Evolutionary conservation across 2,797 vertebrate species (phyloP).

Genomic region (Prionace glauca): DNA sequence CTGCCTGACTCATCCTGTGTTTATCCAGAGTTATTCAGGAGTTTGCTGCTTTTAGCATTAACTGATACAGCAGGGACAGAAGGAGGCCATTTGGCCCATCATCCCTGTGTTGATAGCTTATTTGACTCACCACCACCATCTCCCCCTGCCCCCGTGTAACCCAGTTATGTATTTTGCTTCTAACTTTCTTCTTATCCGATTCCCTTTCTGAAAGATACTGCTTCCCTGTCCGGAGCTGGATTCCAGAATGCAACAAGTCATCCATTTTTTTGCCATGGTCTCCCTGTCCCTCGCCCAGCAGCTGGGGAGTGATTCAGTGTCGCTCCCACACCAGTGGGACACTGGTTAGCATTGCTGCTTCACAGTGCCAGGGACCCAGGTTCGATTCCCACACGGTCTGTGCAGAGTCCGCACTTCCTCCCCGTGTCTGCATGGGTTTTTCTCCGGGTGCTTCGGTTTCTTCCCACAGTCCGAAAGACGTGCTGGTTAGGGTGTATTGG

Average conservation of each 20-base stretch:
- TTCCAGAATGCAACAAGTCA: not conserved
- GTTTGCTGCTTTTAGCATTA: not conserved
- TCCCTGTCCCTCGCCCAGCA: too few relatives aligned
- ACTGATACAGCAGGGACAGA: not conserved
- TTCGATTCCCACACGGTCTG: too few relatives aligned
- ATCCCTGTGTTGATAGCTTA: not conserved
- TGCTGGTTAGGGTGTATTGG: too few relatives aligned
- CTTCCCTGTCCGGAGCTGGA: not conserved
- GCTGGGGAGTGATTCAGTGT: too few relatives aligned
- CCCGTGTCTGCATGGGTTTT: too few relatives aligned
- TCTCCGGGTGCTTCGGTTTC: too few relatives aligned
- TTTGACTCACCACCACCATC: not conserved
- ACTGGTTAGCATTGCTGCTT: too few relatives aligned
- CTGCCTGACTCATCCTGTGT: not conserved
- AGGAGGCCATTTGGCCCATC: not conserved
- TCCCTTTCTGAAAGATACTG: not conserved
- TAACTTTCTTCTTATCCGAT: not conserved
- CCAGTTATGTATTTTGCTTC: not conserved
- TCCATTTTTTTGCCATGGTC: not conserved
- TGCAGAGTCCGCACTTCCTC: too few relatives aligned
- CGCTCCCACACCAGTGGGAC: too few relatives aligned
- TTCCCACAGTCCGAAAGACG: too few relatives aligned
- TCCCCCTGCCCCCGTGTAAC: not conserved
- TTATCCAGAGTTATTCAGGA: not conserved
- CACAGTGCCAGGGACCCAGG: too few relatives aligned